A percentile compares a stretch with the other conserved stretches of the same genome.
Conservation (phyloP, 2,888 invertebrate species). For the Pterostichus madidus region DNA sequence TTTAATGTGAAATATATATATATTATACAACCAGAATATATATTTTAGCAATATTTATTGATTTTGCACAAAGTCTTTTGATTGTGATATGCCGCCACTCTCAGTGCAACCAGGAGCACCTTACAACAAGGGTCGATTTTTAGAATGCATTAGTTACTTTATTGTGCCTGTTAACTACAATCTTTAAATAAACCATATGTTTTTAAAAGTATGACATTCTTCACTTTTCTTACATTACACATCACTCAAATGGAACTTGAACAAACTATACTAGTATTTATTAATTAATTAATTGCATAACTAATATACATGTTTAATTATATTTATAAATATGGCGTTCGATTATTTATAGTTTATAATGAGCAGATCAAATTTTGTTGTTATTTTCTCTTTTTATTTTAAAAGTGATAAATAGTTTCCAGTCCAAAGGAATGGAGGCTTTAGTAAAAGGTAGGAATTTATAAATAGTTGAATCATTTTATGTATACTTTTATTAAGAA, state of each 20-base stretch:
- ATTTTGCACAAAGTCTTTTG: conserved; percentile 66
- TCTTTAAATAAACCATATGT: conserved; percentile 67
- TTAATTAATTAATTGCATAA: background rate
- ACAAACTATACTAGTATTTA: too few species aligned
- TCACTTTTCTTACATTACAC: conserved; percentile 20
- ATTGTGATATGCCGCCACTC: conserved; percentile 66
- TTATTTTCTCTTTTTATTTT: background rate
- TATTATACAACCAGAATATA: conserved; percentile 55
- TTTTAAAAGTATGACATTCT: conserved; percentile 60
- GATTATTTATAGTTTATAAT: background rate
- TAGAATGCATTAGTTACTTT: conserved; percentile 74
- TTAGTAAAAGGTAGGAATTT: background rate
- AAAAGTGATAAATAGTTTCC: background rate
- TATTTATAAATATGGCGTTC: background rate
- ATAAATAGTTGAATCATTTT: conserved; percentile 41
- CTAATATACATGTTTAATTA: conserved; percentile 11
- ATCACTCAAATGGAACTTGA: background rate
- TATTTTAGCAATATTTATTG: conserved; percentile 65
- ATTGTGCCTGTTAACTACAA: conserved; percentile 74
- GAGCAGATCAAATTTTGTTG: background rate
- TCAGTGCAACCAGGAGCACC: conserved; percentile 64
- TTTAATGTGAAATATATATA: conserved; percentile 48
- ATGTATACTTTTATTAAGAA: conserved; percentile 74
- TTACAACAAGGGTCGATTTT: conserved; percentile 64
- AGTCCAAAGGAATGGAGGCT: background rate